Evolutionary conservation across 2,113 vertebrate species (phyloP).

Genomic region (Trogon melanurus): DNA sequence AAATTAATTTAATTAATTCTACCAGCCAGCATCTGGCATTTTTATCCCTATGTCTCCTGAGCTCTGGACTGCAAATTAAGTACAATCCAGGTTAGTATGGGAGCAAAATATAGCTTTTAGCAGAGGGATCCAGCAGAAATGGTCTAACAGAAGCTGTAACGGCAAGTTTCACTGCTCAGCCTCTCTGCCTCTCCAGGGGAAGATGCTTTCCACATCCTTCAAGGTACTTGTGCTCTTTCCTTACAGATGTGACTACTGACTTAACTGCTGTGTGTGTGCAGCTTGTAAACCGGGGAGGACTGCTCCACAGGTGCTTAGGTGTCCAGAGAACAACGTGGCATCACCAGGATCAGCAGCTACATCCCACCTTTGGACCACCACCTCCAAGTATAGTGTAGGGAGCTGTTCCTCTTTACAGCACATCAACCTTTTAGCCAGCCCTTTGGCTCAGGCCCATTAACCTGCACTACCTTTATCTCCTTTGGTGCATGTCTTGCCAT

Average conservation of each 20-base stretch:
- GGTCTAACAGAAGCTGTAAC: neutral
- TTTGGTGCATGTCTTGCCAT: conserved; percentile 88
- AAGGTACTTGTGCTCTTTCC: neutral
- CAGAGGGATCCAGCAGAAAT: neutral
- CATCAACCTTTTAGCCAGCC: rapidly evolving
- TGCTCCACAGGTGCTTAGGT: neutral
- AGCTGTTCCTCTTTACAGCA: neutral
- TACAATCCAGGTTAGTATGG: neutral
- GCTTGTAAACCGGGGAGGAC: neutral
- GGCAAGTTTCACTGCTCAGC: neutral
- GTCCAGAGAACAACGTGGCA: rapidly evolving
- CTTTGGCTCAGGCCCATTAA: neutral
- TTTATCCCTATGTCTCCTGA: neutral
- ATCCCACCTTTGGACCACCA: neutral
- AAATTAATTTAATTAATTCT: neutral
- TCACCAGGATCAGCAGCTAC: neutral
- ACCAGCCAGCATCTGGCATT: neutral
- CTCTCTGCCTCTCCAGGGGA: neutral
- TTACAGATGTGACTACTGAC: neutral
- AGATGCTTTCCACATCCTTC: neutral
- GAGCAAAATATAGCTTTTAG: rapidly evolving
- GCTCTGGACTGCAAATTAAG: neutral
- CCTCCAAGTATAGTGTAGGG: rapidly evolving
- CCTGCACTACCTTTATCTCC: conserved; percentile 82
- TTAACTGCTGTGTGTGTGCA: neutral